Evolutionary conservation across 2,797 vertebrate species (phyloP).

Genomic region (Meriones psammophilus): DNA sequence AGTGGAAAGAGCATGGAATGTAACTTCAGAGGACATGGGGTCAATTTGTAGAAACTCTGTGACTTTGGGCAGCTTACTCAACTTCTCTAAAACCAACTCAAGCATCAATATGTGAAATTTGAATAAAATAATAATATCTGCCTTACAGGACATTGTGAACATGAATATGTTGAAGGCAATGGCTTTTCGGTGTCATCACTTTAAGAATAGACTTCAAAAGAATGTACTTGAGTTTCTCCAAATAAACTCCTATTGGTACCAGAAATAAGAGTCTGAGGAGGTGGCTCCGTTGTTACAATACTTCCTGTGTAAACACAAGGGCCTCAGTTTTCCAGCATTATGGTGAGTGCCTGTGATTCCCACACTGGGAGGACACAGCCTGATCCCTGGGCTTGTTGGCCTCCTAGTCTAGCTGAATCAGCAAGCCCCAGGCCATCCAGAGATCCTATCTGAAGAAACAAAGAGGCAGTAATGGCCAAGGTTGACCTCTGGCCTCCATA

Average conservation of each 20-base stretch:
- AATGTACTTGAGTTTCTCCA: conserved; percentile 19
- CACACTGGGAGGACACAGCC: background rate
- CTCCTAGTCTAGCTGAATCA: background rate
- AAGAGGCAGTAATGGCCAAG: background rate
- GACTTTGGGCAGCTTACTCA: conserved; percentile 27
- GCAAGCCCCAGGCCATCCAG: background rate
- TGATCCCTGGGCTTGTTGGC: background rate
- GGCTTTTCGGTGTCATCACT: background rate
- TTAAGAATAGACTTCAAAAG: conserved; percentile 32
- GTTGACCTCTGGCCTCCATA: background rate
- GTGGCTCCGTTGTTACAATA: background rate
- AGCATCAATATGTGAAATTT: background rate
- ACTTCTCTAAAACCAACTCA: conserved; percentile 42
- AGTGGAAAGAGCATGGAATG: conserved; percentile 80
- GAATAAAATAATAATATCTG: background rate
- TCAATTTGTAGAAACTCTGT: conserved; percentile 63
- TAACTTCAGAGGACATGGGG: conserved; percentile 76
- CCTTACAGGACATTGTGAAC: background rate
- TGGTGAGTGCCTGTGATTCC: background rate
- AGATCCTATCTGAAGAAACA: background rate
- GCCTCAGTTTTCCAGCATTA: background rate
- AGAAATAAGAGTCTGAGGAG: background rate
- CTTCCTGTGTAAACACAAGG: background rate
- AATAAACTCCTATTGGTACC: background rate
- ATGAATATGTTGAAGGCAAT: background rate